A percentile compares a stretch with the other conserved stretches of the same genome.
phyloP scores from a whole-genome alignment of 2,888 invertebrate genomes.

The Papilio elwesi region DNA sequence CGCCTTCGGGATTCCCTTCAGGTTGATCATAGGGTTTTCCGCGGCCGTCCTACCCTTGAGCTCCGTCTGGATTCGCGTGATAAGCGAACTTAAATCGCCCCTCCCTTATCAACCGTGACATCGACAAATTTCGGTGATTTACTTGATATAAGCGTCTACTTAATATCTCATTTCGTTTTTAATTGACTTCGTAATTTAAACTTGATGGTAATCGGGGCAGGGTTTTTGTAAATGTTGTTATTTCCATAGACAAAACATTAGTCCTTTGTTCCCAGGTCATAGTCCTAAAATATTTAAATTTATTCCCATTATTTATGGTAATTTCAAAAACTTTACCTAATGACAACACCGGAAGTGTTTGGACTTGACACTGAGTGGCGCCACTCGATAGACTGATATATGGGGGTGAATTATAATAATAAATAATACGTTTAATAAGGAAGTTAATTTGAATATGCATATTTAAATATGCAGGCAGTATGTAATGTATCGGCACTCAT shows the following conservation, averaged over 20 bases:
- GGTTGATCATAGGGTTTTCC: conserved; percentile 78
- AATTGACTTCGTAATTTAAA: conserved; percentile 25
- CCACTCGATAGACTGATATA: not conserved
- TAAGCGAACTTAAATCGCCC: conserved; percentile 14
- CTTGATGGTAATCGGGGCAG: conserved; percentile 9
- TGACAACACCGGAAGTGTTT: conserved; percentile 8
- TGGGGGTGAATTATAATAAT: not conserved
- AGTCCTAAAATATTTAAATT: not conserved
- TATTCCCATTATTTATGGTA: not conserved
- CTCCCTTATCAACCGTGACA: conserved; percentile 36
- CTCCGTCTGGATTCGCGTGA: conserved; percentile 58
- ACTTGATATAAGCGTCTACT: conserved; percentile 33
- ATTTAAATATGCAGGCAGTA: too few species aligned
- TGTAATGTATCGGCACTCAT: too few species aligned
- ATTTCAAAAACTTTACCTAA: conserved; percentile 2
- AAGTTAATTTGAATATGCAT: not conserved
- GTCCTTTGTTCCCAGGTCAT: not conserved
- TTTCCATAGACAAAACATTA: conserved; percentile 1
- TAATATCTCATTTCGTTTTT: conserved; percentile 41
- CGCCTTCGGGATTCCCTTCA: conserved; percentile 68
- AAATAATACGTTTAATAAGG: not conserved
- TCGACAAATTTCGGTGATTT: conserved; percentile 33
- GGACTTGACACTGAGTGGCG: not conserved
- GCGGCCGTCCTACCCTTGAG: conserved; percentile 50
- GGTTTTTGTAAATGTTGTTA: conserved; percentile 14